A percentile compares a stretch with the other conserved stretches of the same genome.
phyloP scores from a whole-genome alignment of 2,888 invertebrate genomes.

The Sminthurides aquaticus region DNA sequence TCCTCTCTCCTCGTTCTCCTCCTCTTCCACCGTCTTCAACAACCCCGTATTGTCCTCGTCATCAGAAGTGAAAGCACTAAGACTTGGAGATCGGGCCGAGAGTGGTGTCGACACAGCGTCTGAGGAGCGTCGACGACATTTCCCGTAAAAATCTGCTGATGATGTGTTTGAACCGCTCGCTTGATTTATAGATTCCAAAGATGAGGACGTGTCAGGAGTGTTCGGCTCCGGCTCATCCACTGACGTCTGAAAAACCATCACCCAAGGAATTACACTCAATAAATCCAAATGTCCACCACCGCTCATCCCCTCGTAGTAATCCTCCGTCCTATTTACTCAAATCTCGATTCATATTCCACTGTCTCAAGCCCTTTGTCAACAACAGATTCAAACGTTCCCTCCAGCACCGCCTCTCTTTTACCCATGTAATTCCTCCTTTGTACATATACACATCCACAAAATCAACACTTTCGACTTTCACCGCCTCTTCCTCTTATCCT shows the following conservation, averaged over 20 bases:
- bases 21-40: conserved; percentile 32
- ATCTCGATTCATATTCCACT: not conserved
- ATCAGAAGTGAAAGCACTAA: conserved; percentile 34
- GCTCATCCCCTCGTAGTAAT: not conserved
- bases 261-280: conserved; percentile 2
- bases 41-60: conserved; percentile 34
- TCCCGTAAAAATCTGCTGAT: conserved; percentile 32
- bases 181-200: conserved; percentile 22
- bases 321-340: not conserved
- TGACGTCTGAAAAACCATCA: conserved; percentile 7
- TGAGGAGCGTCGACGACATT: conserved; percentile 30
- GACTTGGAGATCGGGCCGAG: conserved; percentile 31
- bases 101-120: conserved; percentile 35
- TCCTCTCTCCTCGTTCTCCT: conserved; percentile 23
- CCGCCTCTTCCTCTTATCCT: too few species aligned
- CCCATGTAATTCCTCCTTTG: not conserved
- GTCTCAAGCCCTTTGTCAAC: not conserved
- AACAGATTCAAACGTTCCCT: not conserved
- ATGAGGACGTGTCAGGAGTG: conserved; percentile 20
- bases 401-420: not conserved
- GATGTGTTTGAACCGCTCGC: conserved; percentile 38
- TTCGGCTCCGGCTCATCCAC: conserved; percentile 21
- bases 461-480: too few species aligned
- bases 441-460: too few species aligned
- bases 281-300: not conserved